Percentiles rank a stretch among this genome's conserved stretches.
These are phyloP conservation scores for Heterodera filipjevi DNA, from an alignment of 2,888 invertebrate genomes.

Conservation along the genomic window DNA sequence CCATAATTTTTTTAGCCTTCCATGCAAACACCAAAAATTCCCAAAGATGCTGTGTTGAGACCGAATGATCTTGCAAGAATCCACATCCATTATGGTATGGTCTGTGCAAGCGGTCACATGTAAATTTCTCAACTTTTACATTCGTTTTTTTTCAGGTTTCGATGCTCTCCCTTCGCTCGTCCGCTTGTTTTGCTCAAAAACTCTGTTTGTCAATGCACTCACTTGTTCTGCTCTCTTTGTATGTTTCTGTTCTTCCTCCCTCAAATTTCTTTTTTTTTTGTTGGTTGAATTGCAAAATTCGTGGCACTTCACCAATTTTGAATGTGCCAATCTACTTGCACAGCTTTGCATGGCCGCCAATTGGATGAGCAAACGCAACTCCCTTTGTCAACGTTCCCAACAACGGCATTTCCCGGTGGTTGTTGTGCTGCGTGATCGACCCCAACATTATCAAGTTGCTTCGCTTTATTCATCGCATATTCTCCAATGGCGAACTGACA, in stretches of 20 bases:
- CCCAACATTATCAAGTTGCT: slow-evolving; percentile 18
- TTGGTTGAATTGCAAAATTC: slow-evolving; percentile 30
- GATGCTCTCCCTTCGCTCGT: slow-evolving; percentile 19
- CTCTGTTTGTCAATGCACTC: slow-evolving; percentile 23
- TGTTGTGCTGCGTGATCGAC: slow-evolving; percentile 13
- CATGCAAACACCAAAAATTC: neutral
- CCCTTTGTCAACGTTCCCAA: neutral
- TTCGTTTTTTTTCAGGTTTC: slow-evolving; percentile 9
- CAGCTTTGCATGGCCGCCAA: slow-evolving; percentile 29
- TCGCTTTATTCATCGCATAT: slow-evolving; percentile 15
- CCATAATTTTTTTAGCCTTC: neutral
- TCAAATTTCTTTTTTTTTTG: neutral
- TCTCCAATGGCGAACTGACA: slow-evolving; percentile 17
- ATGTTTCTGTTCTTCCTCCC: no score
- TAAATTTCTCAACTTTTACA: no score
- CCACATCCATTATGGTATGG: slow-evolving; percentile 25
- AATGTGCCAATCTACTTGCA: slow-evolving; percentile 31
- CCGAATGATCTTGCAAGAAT: slow-evolving; percentile 24
- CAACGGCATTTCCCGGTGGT: slow-evolving; percentile 27
- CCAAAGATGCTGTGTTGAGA: neutral
- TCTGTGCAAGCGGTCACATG: no score
- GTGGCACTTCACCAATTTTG: slow-evolving; percentile 24
- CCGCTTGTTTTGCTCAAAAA: slow-evolving; percentile 27
- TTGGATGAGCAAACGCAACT: slow-evolving; percentile 21
- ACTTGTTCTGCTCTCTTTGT: slow-evolving; percentile 31